Base-by-base conservation (phyloP, 2,797 vertebrate genomes). In the Hyperoplus lanceolatus region DNA sequence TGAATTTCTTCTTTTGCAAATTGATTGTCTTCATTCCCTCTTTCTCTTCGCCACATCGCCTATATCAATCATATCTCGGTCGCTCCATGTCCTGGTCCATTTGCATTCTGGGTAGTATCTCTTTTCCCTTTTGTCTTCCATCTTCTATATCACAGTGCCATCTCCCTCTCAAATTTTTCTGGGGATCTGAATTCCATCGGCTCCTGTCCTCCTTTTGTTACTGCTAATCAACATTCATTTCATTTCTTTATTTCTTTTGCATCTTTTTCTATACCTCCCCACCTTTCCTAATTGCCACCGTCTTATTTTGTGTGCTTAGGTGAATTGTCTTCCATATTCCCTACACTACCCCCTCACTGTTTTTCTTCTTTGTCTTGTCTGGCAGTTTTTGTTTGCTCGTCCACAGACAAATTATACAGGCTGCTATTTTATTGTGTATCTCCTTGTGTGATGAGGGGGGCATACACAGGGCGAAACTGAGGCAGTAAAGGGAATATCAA, bases 321-420 rank as follows among this genome's bases (percentile, higher is more conserved):
- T 48, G 7, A 81, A 79, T 18, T 14, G 8, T 11, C 51, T 79
- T 49, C 41, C 7, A 29, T 63, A 55, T 72, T 71, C 36, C 73
- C 50, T 70, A 2, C 38, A 50, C 77, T 64, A 3, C 29, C 29
- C 4, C 6, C 11, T 70, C 45, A 1, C 43, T 58, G 48, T 60
- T 67, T 80, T 49, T 56, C 73, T 80, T 82, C 65, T 79, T 83
- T 11, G 10, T 11, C 63, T 72, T 16, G 5, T 73, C 75, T 64
- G 67, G 67, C 51, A 75, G 49, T 77, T 87, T 85, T 71, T 56
- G 78, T 74, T 80, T 84, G 59, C 62, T 51, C 61, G 70, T 87
- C 81, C 81, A 54, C 77, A 83, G 77, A 83, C 58, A 79, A 76
- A 85, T 84, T 79, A 29, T 29, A 62, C 73, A 66, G 36, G 38